These are phyloP conservation scores for Lycaena phlaeas DNA, from an alignment of 2,888 invertebrate genomes.

Conservation along the genomic window DNA sequence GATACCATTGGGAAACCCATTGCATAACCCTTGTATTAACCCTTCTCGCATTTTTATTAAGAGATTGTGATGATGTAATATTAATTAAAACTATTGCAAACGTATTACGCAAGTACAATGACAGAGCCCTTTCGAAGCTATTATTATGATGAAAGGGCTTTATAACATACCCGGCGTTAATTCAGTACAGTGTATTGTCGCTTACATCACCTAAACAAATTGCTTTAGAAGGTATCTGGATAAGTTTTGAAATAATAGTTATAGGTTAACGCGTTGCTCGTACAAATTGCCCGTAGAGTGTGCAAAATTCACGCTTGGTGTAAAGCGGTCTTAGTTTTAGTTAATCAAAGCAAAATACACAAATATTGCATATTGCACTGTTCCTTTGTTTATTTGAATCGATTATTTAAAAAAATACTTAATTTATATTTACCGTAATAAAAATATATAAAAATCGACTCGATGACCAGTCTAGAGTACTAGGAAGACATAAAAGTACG, in stretches of 20 bases:
- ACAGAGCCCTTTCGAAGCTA: conserved; percentile 11
- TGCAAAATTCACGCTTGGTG: not conserved
- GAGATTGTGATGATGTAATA: conserved; percentile 7
- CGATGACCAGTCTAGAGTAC: too few relatives aligned
- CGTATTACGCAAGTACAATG: conserved; percentile 6
- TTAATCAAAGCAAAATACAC: too few relatives aligned
- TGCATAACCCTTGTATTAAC: not conserved
- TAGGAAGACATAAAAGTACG: conserved; percentile 4
- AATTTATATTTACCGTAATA: too few relatives aligned
- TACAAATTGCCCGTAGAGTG: not conserved
- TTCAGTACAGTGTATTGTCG: not conserved
- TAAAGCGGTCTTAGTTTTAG: too few relatives aligned
- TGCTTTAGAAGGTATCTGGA: conserved; percentile 3
- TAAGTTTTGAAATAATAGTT: conserved; percentile 1
- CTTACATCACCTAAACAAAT: conserved; percentile 6
- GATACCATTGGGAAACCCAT: not conserved
- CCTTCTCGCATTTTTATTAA: conserved; percentile 1
- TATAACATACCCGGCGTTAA: conserved; percentile 6
- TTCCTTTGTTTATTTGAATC: too few relatives aligned
- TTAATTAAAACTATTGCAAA: conserved; percentile 6
- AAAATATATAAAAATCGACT: too few relatives aligned
- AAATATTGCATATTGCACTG: too few relatives aligned
- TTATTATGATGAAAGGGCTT: conserved; percentile 7
- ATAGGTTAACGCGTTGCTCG: not conserved
- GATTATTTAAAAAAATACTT: too few relatives aligned